These are phyloP conservation scores for Himalopsyche japonica DNA, from an alignment of 2,888 invertebrate species.

Conservation along the genomic window DNA sequence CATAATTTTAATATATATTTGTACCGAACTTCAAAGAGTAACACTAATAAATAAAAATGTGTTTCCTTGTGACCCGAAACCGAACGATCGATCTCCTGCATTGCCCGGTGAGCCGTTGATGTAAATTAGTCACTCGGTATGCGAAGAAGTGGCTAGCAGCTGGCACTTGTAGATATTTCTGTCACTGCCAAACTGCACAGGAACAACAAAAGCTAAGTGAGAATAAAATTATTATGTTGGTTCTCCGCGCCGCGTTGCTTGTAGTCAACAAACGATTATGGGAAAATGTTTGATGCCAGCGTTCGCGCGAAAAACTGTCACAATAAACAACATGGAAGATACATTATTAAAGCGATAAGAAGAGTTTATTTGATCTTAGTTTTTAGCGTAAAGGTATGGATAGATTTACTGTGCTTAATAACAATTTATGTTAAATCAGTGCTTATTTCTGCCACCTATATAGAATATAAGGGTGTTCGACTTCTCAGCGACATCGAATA, in stretches of 20 bases:
- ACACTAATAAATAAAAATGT: neutral
- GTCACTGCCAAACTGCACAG: neutral
- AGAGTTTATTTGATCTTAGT: no score
- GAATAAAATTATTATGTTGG: neutral
- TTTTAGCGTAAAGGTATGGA: no score
- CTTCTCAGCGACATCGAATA: no score
- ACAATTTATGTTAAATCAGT: no score
- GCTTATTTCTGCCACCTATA: no score
- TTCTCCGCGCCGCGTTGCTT: neutral
- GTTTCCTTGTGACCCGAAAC: neutral
- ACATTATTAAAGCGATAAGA: no score
- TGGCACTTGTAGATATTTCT: neutral
- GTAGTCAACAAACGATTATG: neutral
- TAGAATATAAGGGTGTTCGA: no score
- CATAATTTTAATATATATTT: no score
- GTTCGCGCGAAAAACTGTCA: neutral
- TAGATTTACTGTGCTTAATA: no score
- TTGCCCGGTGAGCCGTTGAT: neutral
- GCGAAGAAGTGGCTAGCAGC: neutral
- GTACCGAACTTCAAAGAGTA: no score
- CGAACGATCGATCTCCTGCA: neutral
- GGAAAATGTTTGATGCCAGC: neutral
- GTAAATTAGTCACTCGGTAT: neutral
- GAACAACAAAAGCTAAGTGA: neutral
- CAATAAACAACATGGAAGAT: neutral